Conservation (phyloP, 2,888 invertebrate species). For the Megaustenia siamemsis region DNA sequence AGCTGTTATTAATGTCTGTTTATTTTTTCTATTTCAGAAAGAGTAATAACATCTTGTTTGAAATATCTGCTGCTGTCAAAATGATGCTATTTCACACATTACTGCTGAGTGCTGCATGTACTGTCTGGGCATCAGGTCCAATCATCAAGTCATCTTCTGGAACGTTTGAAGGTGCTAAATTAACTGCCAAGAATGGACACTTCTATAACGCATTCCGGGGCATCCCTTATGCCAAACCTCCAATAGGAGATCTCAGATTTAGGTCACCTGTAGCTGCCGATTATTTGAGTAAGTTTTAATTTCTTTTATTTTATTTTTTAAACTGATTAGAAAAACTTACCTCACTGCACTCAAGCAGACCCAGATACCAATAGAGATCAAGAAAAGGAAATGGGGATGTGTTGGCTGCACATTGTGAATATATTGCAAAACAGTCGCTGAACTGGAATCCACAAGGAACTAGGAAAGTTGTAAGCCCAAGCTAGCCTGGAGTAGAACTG, state of each 20-base stretch:
- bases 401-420: too few relatives aligned
- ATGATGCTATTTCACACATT: not conserved
- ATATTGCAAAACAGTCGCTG: too few relatives aligned
- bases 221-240: slow-evolving; percentile 49
- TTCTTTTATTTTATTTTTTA: too few relatives aligned
- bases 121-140: slow-evolving; percentile 12
- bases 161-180: slow-evolving; percentile 29
- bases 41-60: not conserved
- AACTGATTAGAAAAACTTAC: not conserved
- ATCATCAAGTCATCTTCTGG: slow-evolving; percentile 25
- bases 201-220: slow-evolving; percentile 46
- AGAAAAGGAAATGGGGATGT: too few relatives aligned
- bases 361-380: too few relatives aligned
- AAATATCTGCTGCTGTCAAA: not conserved
- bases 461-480: too few relatives aligned
- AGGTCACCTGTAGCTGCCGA: slow-evolving; percentile 25
- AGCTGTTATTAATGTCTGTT: not conserved
- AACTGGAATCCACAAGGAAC: too few relatives aligned
- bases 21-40: not conserved
- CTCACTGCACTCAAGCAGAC: too few relatives aligned
- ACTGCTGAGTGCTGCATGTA: not conserved
- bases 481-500: too few relatives aligned
- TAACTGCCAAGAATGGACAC: slow-evolving; percentile 2
- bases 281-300: not conserved
- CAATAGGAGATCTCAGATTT: slow-evolving; percentile 38